A percentile compares a stretch with the other conserved stretches of the same genome.
These are phyloP conservation scores for Urocitellus parryii DNA, from an alignment of 2,113 vertebrate genomes.

Conservation along the genomic window DNA sequence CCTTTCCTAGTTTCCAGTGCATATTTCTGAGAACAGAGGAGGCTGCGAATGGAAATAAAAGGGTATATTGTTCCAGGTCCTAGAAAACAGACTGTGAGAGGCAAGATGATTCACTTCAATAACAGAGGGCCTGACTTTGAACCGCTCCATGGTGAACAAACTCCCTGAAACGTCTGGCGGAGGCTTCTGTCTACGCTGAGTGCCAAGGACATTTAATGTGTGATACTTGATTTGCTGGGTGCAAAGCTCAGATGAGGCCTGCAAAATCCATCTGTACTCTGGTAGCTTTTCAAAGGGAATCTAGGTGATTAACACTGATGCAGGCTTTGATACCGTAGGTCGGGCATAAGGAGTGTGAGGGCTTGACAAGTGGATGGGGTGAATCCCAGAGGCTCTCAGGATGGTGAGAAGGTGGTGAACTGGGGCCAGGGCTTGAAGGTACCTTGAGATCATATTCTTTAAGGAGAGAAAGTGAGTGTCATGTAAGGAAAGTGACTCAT, in stretches of 20 bases:
- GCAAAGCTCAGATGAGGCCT: constrained; percentile 76
- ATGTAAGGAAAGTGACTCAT: neutral
- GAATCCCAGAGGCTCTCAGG: neutral
- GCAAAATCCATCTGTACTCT: constrained; percentile 76
- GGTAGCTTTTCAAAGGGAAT: constrained; percentile 67
- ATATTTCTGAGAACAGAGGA: constrained; percentile 74
- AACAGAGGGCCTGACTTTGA: constrained; percentile 74
- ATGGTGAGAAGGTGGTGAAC: neutral
- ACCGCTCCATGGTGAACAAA: constrained; percentile 68
- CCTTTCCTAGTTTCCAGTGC: constrained; percentile 50
- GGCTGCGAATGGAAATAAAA: constrained; percentile 69
- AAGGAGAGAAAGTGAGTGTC: neutral
- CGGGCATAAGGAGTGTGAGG: neutral
- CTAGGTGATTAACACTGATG: constrained; percentile 66
- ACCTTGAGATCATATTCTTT: neutral
- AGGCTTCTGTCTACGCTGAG: constrained; percentile 52
- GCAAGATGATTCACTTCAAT: constrained; percentile 70
- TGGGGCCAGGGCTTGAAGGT: neutral
- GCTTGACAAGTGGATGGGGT: neutral
- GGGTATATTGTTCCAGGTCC: constrained; percentile 50
- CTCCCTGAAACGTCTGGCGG: constrained; percentile 69
- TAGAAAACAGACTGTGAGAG: constrained; percentile 76
- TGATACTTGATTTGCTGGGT: constrained; percentile 79
- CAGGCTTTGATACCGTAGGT: constrained; percentile 44
- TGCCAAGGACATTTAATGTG: constrained; percentile 83